phyloP scores from a whole-genome alignment of 2,113 vertebrate species.

The Platichthys flesus region DNA sequence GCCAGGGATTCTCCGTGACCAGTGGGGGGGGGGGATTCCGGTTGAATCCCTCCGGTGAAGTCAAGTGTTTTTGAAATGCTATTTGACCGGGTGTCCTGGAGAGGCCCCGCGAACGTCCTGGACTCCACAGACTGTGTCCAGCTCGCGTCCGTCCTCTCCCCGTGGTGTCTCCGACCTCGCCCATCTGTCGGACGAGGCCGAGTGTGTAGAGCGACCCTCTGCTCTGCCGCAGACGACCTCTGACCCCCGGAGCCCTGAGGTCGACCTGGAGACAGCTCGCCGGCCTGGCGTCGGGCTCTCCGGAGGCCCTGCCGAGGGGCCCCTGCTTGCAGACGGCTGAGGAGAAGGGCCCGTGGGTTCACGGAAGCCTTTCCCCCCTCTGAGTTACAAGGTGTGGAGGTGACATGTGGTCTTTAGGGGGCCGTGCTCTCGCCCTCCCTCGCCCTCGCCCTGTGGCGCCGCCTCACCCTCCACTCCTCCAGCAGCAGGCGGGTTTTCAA shows the following conservation, averaged over 20 bases:
- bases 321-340: background rate
- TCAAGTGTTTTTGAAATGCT: constrained; percentile 47
- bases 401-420: constrained; percentile 35
- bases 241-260: background rate
- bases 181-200: background rate
- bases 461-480: constrained; percentile 63
- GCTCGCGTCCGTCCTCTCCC: constrained; percentile 23
- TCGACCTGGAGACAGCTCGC: background rate
- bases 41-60: constrained; percentile 17
- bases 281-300: background rate
- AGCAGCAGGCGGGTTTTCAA: constrained; percentile 56
- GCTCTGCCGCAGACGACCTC: background rate
- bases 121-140: constrained; percentile 18
- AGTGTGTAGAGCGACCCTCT: constrained; percentile 6
- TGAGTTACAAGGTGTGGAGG: constrained; percentile 15
- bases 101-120: constrained; percentile 18
- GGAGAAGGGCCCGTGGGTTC: background rate
- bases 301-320: background rate
- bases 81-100: background rate
- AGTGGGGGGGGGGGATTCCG: background rate
- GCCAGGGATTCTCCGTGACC: constrained; percentile 3
- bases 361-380: constrained; percentile 15
- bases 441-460: constrained; percentile 39
- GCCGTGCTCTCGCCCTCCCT: constrained; percentile 40
- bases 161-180: constrained; percentile 9